phyloP scores from a whole-genome alignment of 1,140 invertebrate genomes.

The Littorina saxatilis region DNA sequence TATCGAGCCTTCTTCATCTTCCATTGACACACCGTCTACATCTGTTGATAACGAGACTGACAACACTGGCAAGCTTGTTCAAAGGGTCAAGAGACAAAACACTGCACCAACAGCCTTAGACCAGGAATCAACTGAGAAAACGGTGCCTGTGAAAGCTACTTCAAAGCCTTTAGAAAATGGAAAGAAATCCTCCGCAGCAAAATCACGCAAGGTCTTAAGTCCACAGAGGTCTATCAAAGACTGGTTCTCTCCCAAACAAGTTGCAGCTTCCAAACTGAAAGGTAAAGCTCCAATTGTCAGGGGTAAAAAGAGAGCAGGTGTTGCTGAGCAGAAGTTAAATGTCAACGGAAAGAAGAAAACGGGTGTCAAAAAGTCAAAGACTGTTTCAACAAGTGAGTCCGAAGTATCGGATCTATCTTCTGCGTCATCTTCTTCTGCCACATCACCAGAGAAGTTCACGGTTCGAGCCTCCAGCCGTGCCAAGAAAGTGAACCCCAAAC shows the following conservation, averaged over 20 bases:
- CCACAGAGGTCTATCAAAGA: constrained; percentile 53
- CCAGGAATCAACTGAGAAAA: not conserved
- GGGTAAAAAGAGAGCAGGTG: too few species aligned
- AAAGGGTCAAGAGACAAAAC: not conserved
- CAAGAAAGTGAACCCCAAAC: not conserved
- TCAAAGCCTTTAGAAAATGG: too few species aligned
- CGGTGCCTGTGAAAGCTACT: too few species aligned
- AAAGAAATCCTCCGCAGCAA: not conserved
- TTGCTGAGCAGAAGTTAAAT: not conserved
- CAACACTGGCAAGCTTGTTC: not conserved
- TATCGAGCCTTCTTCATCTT: too few species aligned
- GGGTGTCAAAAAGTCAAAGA: not conserved
- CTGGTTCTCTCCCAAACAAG: constrained; percentile 37
- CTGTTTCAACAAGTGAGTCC: not conserved
- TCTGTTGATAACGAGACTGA: too few species aligned
- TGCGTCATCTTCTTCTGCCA: not conserved
- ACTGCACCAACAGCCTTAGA: not conserved
- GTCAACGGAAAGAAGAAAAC: not conserved
- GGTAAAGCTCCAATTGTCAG: not conserved
- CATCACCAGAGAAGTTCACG: not conserved
- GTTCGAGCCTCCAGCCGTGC: not conserved
- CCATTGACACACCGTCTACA: too few species aligned
- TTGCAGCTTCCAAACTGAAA: not conserved
- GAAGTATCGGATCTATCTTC: not conserved
- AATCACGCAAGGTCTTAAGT: constrained; percentile 10